These are phyloP conservation scores for Artemia sinica DNA, from an alignment of 2,888 invertebrate genomes.

Conservation along the genomic window DNA sequence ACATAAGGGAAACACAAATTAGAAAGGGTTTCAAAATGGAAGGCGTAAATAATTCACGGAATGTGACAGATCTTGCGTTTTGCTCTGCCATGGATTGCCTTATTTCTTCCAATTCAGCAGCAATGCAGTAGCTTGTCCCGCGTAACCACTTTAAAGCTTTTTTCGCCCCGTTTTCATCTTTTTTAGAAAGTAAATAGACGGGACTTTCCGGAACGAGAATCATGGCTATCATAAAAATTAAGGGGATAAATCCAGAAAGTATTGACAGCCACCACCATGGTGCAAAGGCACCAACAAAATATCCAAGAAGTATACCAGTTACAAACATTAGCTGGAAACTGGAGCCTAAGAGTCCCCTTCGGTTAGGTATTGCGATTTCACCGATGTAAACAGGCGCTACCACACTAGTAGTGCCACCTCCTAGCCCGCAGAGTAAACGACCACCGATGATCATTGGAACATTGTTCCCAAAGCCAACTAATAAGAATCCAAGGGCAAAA, in stretches of 20 bases:
- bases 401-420: constrained; percentile 62
- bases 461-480: constrained; percentile 37
- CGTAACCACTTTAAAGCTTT: constrained; percentile 51
- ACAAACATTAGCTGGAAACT: constrained; percentile 74
- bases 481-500: constrained; percentile 40
- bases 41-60: constrained; percentile 28
- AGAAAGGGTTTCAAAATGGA: constrained; percentile 24
- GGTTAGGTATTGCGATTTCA: constrained; percentile 65
- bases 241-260: constrained; percentile 42
- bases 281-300: constrained; percentile 49
- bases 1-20: constrained; percentile 25
- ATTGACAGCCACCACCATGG: constrained; percentile 45
- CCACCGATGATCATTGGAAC: constrained; percentile 35
- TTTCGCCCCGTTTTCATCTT: constrained; percentile 45
- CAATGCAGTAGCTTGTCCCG: constrained; percentile 49
- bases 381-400: constrained; percentile 63
- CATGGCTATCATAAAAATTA: constrained; percentile 50
- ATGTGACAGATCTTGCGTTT: constrained; percentile 17
- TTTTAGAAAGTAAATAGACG: constrained; percentile 40
- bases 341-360: constrained; percentile 66
- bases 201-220: constrained; percentile 72
- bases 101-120: constrained; percentile 44
- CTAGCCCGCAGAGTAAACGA: constrained; percentile 49
- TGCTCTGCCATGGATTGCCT: constrained; percentile 36
- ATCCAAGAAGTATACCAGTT: constrained; percentile 59